phyloP scores from a whole-genome alignment of 1,140 invertebrate genomes.

The Semibalanus balanoides region DNA sequence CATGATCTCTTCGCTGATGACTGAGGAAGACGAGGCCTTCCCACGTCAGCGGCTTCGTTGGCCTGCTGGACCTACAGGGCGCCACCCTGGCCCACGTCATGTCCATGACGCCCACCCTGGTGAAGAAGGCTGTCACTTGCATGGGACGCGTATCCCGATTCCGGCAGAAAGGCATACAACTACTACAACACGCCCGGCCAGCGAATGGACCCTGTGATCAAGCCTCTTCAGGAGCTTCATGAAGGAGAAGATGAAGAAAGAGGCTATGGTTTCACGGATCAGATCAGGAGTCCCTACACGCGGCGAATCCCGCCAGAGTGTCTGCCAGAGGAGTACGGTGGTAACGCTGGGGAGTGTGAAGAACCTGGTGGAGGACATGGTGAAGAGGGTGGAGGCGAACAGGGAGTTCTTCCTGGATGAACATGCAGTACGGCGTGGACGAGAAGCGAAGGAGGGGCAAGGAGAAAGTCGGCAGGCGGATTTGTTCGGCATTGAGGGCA shows the following conservation, averaged over 20 bases:
- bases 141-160: background rate
- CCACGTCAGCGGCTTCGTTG: background rate
- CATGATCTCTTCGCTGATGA: background rate
- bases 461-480: background rate
- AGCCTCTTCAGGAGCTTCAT: background rate
- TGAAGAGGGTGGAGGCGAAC: background rate
- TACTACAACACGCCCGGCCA: background rate
- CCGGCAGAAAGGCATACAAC: background rate
- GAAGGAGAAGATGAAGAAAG: background rate
- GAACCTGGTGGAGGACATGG: background rate
- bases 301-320: background rate
- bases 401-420: background rate
- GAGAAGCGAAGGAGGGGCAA: background rate
- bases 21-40: background rate
- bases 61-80: background rate
- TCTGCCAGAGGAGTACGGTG: background rate
- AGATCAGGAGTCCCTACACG: background rate
- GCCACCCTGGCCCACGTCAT: background rate
- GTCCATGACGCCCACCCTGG: background rate
- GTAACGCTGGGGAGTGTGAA: background rate
- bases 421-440: background rate
- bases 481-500: background rate
- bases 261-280: background rate
- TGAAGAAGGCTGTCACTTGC: background rate
- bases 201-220: background rate